These are phyloP conservation scores for Limnephilus auricula DNA, from an alignment of 2,888 invertebrate species.

Conservation along the genomic window DNA sequence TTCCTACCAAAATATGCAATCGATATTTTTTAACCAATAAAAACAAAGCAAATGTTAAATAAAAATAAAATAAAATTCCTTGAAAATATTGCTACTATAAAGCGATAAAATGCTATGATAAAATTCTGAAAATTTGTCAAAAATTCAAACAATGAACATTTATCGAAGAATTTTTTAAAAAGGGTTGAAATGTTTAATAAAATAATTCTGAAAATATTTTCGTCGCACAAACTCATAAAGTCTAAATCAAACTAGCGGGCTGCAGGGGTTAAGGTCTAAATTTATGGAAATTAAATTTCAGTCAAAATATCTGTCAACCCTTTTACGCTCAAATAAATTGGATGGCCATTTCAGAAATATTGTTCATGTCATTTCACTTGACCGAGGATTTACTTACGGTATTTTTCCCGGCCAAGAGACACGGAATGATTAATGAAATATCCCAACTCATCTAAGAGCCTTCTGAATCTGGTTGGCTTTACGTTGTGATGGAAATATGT, in stretches of 20 bases:
- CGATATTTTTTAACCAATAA: too few species aligned
- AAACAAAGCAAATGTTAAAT: too few species aligned
- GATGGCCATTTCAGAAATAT: conserved; percentile 40
- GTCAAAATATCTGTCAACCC: conserved; percentile 53
- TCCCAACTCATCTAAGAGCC: background rate
- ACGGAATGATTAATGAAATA: background rate
- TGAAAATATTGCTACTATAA: background rate
- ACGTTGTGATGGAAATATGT: background rate
- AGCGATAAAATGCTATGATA: background rate
- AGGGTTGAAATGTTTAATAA: background rate
- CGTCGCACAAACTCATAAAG: background rate
- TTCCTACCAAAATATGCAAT: too few species aligned
- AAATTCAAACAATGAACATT: background rate
- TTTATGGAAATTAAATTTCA: conserved; percentile 57
- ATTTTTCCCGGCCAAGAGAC: background rate
- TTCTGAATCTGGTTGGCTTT: background rate
- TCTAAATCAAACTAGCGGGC: background rate
- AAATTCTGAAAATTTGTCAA: background rate
- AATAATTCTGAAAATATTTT: background rate
- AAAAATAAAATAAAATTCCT: too few species aligned
- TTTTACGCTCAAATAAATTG: conserved; percentile 53
- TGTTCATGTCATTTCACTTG: conserved; percentile 35
- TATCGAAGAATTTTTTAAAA: background rate
- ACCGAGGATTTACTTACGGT: conserved; percentile 27
- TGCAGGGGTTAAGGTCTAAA: conserved; percentile 21